These are phyloP conservation scores for Scaptomyza polygonia DNA, from an alignment of 2,888 invertebrate genomes.

Conservation along the genomic window DNA sequence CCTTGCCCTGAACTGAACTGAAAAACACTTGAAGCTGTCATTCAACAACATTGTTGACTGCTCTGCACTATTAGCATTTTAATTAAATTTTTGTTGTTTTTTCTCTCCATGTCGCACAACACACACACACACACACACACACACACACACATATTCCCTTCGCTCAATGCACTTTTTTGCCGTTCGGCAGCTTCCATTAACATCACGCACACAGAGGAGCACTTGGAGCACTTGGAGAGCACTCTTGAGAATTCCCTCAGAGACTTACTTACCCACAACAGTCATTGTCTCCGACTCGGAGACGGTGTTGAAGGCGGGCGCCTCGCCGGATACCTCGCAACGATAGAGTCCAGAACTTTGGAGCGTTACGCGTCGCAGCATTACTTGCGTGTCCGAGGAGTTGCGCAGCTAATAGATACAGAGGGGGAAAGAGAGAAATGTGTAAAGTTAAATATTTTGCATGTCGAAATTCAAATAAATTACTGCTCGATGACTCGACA, in stretches of 20 bases:
- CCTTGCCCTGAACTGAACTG: conserved; percentile 1
- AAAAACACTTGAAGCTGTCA: conserved; percentile 45
- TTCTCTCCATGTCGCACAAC: conserved; percentile 43
- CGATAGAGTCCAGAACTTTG: conserved; percentile 90
- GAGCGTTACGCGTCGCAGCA: conserved; percentile 88
- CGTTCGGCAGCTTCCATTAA: conserved; percentile 21
- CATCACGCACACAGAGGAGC: conserved; percentile 1
- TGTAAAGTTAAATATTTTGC: conserved; percentile 39
- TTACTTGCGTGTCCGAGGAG: conserved; percentile 88
- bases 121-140: conserved; percentile 3
- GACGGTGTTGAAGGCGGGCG: conserved; percentile 91
- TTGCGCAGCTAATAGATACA: conserved; percentile 86
- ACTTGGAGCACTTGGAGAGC: neutral
- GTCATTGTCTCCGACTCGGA: conserved; percentile 90
- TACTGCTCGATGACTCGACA: conserved; percentile 62
- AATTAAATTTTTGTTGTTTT: conserved; percentile 72
- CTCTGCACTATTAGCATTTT: conserved; percentile 74
- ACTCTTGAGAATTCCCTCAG: neutral
- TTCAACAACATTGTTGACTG: conserved; percentile 70
- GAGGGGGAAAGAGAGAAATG: conserved; percentile 13
- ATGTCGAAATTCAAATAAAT: conserved; percentile 67
- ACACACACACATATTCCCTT: neutral
- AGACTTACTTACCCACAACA: conserved; percentile 88
- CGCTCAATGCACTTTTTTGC: conserved; percentile 4
- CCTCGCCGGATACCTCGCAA: conserved; percentile 91